A percentile compares a stretch with the other conserved stretches of the same genome.
Evolutionary conservation across 2,797 vertebrate genomes (phyloP).

Genomic region (Smutsia gigantea): DNA sequence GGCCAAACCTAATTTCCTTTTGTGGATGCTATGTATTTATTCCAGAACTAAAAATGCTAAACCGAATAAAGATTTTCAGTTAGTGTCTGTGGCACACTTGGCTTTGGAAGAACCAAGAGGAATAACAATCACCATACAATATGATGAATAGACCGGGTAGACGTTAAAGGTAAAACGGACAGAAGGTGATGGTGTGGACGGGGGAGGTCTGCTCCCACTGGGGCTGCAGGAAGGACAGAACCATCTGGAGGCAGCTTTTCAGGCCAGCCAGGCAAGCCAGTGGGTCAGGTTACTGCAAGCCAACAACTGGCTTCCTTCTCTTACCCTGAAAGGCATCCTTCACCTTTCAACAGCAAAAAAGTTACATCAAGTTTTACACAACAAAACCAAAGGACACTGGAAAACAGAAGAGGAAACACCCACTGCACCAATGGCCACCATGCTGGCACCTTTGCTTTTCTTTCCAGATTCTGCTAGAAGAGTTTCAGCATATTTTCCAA

Average conservation of each 20-base stretch:
- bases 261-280: accelerated
- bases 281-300: neutral
- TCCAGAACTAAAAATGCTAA: neutral
- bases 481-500: neutral
- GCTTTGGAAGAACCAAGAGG: neutral
- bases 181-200: accelerated
- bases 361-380: neutral
- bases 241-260: neutral
- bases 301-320: neutral
- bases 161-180: neutral
- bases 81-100: neutral
- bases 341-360: neutral
- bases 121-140: neutral
- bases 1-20: neutral
- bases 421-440: accelerated
- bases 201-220: neutral
- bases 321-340: neutral
- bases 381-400: neutral
- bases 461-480: neutral
- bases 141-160: neutral
- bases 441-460: accelerated
- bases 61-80: neutral
- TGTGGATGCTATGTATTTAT: neutral
- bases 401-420: neutral
- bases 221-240: neutral